These are phyloP conservation scores for Rhopalosiphum padi DNA, from an alignment of 1,140 invertebrate species.

Conservation along the genomic window DNA sequence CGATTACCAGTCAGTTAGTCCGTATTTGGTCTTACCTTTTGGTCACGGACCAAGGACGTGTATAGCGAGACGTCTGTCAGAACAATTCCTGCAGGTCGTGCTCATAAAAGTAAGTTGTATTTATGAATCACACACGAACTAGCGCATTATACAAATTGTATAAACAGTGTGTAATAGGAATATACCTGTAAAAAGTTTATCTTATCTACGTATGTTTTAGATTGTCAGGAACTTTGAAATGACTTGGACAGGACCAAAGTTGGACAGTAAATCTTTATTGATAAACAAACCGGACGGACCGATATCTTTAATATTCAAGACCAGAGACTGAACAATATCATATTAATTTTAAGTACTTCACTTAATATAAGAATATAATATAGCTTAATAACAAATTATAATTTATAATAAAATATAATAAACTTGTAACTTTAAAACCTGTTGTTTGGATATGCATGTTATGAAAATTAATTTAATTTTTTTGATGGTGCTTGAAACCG, in stretches of 20 bases:
- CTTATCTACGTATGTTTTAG: slow-evolving; percentile 66
- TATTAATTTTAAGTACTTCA: not conserved
- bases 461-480: not conserved
- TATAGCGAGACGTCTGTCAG: slow-evolving; percentile 85
- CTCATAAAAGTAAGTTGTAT: slow-evolving; percentile 73
- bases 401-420: not conserved
- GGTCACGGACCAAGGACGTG: slow-evolving; percentile 88
- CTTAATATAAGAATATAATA: not conserved
- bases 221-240: slow-evolving; percentile 73
- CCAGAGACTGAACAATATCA: slow-evolving; percentile 59
- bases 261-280: slow-evolving; percentile 73
- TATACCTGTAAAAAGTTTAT: not conserved
- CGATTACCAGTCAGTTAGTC: slow-evolving; percentile 70
- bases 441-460: not conserved
- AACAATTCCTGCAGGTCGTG: slow-evolving; percentile 85
- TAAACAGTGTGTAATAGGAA: not conserved
- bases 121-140: not conserved
- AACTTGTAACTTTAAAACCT: not conserved
- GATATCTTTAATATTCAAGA: slow-evolving; percentile 69
- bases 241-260: slow-evolving; percentile 70
- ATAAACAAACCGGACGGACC: slow-evolving; percentile 83
- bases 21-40: slow-evolving; percentile 84
- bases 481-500: not conserved
- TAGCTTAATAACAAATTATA: not conserved
- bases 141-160: not conserved